A percentile compares a stretch with the other conserved stretches of the same genome.
These are phyloP conservation scores for Zoanthus solanderi DNA, from an alignment of 92 coral and sea anemone species.

Conservation along the genomic window DNA sequence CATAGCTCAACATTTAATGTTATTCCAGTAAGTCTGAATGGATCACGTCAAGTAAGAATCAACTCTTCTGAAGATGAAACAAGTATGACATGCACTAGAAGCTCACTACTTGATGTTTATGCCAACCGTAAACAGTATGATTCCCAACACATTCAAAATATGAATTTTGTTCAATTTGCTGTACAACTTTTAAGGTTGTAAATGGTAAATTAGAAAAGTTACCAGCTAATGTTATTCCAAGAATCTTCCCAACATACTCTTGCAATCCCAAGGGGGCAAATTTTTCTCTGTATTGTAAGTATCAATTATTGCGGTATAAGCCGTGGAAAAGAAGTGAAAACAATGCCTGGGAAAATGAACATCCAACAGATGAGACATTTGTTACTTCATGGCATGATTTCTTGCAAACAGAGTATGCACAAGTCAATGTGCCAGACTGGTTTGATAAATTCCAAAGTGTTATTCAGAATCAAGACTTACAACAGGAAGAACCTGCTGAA, in stretches of 20 bases:
- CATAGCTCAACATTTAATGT: conserved; percentile 73
- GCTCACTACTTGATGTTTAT: conserved; percentile 43
- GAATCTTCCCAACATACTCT: conserved; percentile 64
- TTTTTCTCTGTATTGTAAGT: conserved; percentile 57
- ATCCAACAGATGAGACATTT: conserved; percentile 48
- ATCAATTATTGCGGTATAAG: conserved; percentile 62
- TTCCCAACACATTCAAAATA: conserved; percentile 12
- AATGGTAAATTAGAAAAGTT: conserved; percentile 43
- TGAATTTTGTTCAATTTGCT: conserved; percentile 62
- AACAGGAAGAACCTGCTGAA: conserved; percentile 21
- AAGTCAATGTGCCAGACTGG: conserved; percentile 62
- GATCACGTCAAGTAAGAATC: conserved; percentile 63
- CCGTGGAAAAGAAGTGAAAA: conserved; percentile 54
- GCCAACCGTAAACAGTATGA: background rate
- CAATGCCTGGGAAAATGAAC: conserved; percentile 56
- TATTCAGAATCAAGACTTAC: conserved; percentile 51
- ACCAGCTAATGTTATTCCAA: conserved; percentile 50
- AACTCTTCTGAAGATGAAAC: conserved; percentile 18
- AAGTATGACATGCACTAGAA: conserved; percentile 10
- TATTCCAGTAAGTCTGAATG: conserved; percentile 73
- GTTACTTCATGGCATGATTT: conserved; percentile 32
- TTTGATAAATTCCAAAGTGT: conserved; percentile 56
- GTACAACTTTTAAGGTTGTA: conserved; percentile 53
- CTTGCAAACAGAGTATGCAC: conserved; percentile 64
- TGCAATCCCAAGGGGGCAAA: conserved; percentile 62